phyloP scores from a whole-genome alignment of 2,888 invertebrate species.

The Tachina lurida region DNA sequence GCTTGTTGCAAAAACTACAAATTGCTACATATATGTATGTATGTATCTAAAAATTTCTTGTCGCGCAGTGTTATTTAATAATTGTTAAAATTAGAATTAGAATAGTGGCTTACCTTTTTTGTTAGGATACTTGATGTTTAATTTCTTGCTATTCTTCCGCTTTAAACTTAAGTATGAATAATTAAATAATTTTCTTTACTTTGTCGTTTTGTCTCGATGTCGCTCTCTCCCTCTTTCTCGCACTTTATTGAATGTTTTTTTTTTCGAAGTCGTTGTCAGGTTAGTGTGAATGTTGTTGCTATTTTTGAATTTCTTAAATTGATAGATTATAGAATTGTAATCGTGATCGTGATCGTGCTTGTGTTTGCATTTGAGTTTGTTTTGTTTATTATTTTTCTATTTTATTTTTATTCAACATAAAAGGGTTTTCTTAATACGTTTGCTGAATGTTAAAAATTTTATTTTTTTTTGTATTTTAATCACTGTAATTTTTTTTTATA shows the following conservation, averaged over 20 bases:
- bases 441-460: slow-evolving; percentile 52
- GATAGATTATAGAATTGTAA: slow-evolving; percentile 32
- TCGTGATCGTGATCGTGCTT: not conserved
- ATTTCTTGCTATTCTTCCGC: slow-evolving; percentile 57
- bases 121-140: slow-evolving; percentile 49
- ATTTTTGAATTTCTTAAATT: slow-evolving; percentile 4
- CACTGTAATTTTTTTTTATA: slow-evolving; percentile 27
- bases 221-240: slow-evolving; percentile 25
- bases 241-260: slow-evolving; percentile 16
- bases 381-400: slow-evolving; percentile 12
- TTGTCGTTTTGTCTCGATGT: slow-evolving; percentile 58
- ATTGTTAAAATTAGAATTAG: not conserved
- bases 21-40: not conserved
- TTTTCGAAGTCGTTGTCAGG: slow-evolving; percentile 59
- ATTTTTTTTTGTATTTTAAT: slow-evolving; percentile 29
- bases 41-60: not conserved
- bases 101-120: slow-evolving; percentile 58
- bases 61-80: not conserved
- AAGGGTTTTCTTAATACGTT: slow-evolving; percentile 41
- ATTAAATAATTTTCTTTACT: slow-evolving; percentile 9
- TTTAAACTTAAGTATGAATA: slow-evolving; percentile 34
- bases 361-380: not conserved
- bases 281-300: slow-evolving; percentile 49
- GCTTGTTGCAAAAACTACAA: too few relatives aligned
- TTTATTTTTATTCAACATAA: slow-evolving; percentile 40